phyloP scores from a whole-genome alignment of 2,113 vertebrate species.

The Synodontis membranacea region DNA sequence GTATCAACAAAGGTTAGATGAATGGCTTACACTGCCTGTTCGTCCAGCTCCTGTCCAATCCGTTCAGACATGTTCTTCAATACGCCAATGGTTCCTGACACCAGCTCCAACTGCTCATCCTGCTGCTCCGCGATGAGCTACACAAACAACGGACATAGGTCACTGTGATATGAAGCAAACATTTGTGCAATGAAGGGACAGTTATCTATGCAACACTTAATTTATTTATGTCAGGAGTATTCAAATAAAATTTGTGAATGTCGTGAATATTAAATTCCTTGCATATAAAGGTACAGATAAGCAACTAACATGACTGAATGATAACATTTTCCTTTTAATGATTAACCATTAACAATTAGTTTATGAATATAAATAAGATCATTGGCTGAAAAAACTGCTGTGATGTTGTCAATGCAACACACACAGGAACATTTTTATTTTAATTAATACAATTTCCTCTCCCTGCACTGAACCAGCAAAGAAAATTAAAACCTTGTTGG shows the following conservation, averaged over 20 bases:
- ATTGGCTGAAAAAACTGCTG: too few species aligned
- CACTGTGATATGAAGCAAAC: background rate
- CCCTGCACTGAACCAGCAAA: too few species aligned
- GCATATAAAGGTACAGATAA: background rate
- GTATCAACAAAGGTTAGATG: background rate
- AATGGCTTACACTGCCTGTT: conserved; percentile 90
- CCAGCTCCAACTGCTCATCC: conserved; percentile 95
- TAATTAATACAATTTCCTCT: too few species aligned
- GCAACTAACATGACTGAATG: background rate
- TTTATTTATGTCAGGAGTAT: background rate
- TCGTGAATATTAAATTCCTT: background rate
- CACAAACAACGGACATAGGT: background rate
- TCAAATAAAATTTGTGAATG: background rate
- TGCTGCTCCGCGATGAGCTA: conserved; percentile 94
- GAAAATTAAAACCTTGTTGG: too few species aligned
- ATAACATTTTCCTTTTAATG: background rate
- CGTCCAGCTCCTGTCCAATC: conserved; percentile 95
- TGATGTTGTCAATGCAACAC: too few species aligned
- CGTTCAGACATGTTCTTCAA: conserved; percentile 98
- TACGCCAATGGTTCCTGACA: conserved; percentile 95
- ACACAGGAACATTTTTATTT: too few species aligned
- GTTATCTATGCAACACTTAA: background rate
- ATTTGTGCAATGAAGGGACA: background rate
- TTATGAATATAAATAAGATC: background rate
- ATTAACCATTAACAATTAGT: background rate